A percentile compares a stretch with the other conserved stretches of the same genome.
phyloP scores from a whole-genome alignment of 2,113 vertebrate genomes.

The Sceloporus tristichus region DNA sequence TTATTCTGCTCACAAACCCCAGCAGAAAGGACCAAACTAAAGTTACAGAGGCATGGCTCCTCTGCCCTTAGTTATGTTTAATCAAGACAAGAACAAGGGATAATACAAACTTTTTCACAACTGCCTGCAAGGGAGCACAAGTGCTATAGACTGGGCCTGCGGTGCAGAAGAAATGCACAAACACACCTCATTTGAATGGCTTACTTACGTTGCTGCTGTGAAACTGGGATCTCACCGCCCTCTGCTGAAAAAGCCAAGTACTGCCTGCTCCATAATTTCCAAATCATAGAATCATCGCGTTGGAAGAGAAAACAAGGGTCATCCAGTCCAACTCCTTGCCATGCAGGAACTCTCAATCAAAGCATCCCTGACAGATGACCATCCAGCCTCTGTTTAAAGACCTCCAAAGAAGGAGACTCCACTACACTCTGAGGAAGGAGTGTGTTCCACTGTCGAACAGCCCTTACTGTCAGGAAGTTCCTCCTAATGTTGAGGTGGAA shows the following conservation, averaged over 20 bases:
- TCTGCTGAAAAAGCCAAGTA: neutral
- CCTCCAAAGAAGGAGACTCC: no score
- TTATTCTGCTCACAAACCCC: neutral
- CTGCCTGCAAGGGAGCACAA: no score
- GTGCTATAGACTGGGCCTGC: neutral
- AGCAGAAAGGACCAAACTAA: neutral
- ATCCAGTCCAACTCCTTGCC: no score
- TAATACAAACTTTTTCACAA: neutral
- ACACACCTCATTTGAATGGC: neutral
- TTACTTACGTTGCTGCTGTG: neutral
- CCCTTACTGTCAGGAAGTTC: no score
- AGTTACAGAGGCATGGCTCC: neutral
- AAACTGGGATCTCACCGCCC: constrained; percentile 16
- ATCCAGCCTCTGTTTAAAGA: no score
- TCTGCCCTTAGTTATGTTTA: neutral
- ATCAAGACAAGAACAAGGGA: neutral
- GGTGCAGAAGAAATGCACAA: neutral
- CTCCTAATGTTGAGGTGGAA: no score
- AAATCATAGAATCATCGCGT: no score
- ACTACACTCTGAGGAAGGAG: no score
- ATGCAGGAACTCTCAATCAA: no score
- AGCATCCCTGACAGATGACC: no score
- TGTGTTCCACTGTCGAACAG: no score
- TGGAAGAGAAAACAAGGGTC: no score
- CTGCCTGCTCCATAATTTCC: neutral